Base-by-base conservation (phyloP, 23 tunicate species). In the Oikopleura dioica region DNA sequence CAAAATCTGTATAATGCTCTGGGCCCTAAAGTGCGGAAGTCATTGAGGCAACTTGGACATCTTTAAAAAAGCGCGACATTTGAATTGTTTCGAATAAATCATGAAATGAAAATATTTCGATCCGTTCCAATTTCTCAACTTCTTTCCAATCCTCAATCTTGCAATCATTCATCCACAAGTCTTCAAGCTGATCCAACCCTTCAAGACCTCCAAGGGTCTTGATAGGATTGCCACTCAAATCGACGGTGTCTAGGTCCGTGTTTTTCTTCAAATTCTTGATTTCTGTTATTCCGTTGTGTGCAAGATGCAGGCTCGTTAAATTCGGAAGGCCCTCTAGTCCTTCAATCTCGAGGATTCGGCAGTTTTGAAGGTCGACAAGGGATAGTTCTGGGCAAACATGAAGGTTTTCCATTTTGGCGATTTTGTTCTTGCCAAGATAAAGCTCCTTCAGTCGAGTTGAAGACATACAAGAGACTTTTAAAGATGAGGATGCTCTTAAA, bases 151-250 rank as follows among this genome's bases (percentile, higher is more conserved):
- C 84, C 37, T 72, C 38, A 26, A 91, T 36, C 37, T 80, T 36
- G 38, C 85, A 84, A 58, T 91, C 85, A 59, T 91, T 91, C 44
- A 91, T 89, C 97, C 97, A 91, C 75, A 91, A 80, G 69, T 91
- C 97, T 77, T 85, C 84, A 33, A 91, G 68, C 0, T 77, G 77
- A 32, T 85, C 84, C 16, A 91, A 37, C 1, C 86, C 91, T 76
- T 91, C 87, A 35, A 91, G 38, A 0, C 55, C 55, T 44, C 9
- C 9, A 44, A 44, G 16, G 16, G 16, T 44, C 16, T 9, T 44
- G 9, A 44, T 44, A 9, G 55, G 55, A 44, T 44, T 44, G 9
- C 55, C 55, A 9, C 16, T 9, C 55, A 44, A 44, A 44, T 44
- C 55, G 55, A 44, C 16, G 16, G 55, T 44, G 55, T 44, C 55